Evolutionary conservation across 2,113 vertebrate species (phyloP).

Genomic region (Felis catus): F.catus_Fca126_mat1.0 CM031419.1:98694001-98694500

Average conservation of each 20-base stretch:
- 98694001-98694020: not conserved
- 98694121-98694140: not conserved
- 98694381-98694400: not conserved
- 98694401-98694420: not conserved
- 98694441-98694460: not conserved
- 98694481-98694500: not conserved
- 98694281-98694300: not conserved
- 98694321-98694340: not conserved
- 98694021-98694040: not conserved
- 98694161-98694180: not conserved
- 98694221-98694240: not conserved
- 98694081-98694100: not conserved
- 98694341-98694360: not conserved
- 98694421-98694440: not conserved
- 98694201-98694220: not conserved
- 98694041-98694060: not conserved
- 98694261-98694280: not conserved
- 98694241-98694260: not conserved
- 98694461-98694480: not conserved
- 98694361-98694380: not conserved
- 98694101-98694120: not conserved
- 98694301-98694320: not conserved
- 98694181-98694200: not conserved
- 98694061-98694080: not conserved
- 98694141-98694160: not conserved